A percentile compares a stretch with the other conserved stretches of the same genome.
phyloP scores from a whole-genome alignment of 2,888 invertebrate species.

The Linyphia triangularis region DNA sequence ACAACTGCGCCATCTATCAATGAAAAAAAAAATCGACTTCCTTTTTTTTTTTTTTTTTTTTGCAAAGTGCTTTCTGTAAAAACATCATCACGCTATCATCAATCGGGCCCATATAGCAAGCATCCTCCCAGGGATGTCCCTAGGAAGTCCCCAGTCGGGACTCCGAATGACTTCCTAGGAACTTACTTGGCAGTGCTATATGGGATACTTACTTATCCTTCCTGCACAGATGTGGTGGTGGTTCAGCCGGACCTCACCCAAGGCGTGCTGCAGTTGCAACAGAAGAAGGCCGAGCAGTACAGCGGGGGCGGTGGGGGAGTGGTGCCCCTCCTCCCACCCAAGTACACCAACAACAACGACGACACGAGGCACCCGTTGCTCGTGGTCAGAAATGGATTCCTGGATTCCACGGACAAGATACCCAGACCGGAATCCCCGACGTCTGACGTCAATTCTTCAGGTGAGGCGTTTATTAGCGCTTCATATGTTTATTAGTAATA shows the following conservation, averaged over 20 bases:
- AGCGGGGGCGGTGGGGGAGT: slow-evolving; percentile 44
- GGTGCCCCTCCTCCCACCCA: slow-evolving; percentile 56
- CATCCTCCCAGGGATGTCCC: too few species aligned
- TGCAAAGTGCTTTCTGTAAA: too few species aligned
- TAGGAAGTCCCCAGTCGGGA: too few species aligned
- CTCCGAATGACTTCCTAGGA: too few species aligned
- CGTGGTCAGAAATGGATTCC: slow-evolving; percentile 64
- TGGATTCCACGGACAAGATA: slow-evolving; percentile 75
- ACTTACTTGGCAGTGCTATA: too few species aligned
- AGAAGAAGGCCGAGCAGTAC: slow-evolving; percentile 68
- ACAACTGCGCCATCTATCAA: too few species aligned
- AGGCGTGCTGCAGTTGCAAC: slow-evolving; percentile 79
- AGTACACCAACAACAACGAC: slow-evolving; percentile 56
- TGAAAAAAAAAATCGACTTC: too few species aligned
- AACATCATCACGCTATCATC: too few species aligned
- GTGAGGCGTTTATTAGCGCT: slow-evolving; percentile 53
- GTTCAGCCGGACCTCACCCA: slow-evolving; percentile 90
- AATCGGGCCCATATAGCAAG: too few species aligned
- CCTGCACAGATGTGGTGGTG: slow-evolving; percentile 85
- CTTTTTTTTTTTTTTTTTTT: too few species aligned
- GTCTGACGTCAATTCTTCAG: slow-evolving; percentile 74
- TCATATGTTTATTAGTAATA: too few species aligned
- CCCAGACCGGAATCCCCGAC: slow-evolving; percentile 72
- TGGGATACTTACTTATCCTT: too few species aligned
- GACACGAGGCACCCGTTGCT: slow-evolving; percentile 24